phyloP scores from a whole-genome alignment of 1,140 invertebrate species.

The Pectinophora gossypiella region DNA sequence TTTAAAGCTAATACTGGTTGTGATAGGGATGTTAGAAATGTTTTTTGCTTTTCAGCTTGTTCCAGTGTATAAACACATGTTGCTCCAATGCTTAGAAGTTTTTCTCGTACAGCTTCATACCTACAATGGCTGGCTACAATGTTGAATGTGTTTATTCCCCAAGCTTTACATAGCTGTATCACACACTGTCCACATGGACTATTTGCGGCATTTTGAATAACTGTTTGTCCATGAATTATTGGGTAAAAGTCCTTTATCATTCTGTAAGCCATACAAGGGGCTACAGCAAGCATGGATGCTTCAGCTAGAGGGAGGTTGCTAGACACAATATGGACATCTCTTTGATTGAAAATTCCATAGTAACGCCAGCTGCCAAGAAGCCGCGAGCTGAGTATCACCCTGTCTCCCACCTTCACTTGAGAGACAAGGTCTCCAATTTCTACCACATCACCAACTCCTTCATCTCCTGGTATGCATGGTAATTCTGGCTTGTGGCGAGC shows the following conservation, averaged over 20 bases:
- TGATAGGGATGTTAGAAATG: conserved; percentile 80
- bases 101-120: conserved; percentile 80
- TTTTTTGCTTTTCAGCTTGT: conserved; percentile 82
- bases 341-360: conserved; percentile 79
- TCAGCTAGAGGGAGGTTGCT: conserved; percentile 81
- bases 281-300: conserved; percentile 91
- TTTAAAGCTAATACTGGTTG: conserved; percentile 92
- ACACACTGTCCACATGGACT: conserved; percentile 95
- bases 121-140: conserved; percentile 88
- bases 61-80: conserved; percentile 90
- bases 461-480: conserved; percentile 91
- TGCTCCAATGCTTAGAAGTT: conserved; percentile 87
- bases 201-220: conserved; percentile 97
- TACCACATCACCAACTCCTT: conserved; percentile 92
- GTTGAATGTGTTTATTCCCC: conserved; percentile 88
- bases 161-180: conserved; percentile 88
- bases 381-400: conserved; percentile 84
- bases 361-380: conserved; percentile 91
- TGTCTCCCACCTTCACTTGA: conserved; percentile 82
- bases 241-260: conserved; percentile 93
- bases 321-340: conserved; percentile 81
- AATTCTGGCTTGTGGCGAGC: conserved; percentile 88
- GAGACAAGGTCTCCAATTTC: conserved; percentile 81
- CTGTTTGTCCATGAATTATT: conserved; percentile 82
- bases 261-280: conserved; percentile 95